Conservation (phyloP, 2,888 invertebrate species). For the Crematogaster levior region DNA sequence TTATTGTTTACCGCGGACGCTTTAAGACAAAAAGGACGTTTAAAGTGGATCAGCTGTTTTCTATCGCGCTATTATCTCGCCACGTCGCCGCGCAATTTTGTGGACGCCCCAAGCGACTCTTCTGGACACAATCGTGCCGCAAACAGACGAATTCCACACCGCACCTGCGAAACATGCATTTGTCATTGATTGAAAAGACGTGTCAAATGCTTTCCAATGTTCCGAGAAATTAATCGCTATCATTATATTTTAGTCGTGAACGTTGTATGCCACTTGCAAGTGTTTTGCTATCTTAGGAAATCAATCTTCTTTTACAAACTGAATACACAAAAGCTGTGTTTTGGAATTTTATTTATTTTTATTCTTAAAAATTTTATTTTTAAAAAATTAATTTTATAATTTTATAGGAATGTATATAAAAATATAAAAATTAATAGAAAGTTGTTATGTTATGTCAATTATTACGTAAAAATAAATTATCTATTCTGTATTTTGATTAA, state of each 20-base stretch:
- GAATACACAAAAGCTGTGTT: background rate
- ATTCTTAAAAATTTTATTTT: no score
- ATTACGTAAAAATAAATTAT: background rate
- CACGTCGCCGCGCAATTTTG: conserved; percentile 41
- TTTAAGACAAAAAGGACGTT: conserved; percentile 76
- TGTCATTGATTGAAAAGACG: no score
- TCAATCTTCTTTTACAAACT: background rate
- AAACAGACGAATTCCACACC: conserved; percentile 32
- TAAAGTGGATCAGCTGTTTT: conserved; percentile 75
- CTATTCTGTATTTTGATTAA: background rate
- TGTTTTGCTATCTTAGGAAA: background rate
- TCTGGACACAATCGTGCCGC: conserved; percentile 52
- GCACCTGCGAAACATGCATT: conserved; percentile 13
- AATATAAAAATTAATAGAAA: conserved; percentile 1
- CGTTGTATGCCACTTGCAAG: background rate
- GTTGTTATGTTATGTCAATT: background rate
- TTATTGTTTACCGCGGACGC: conserved; percentile 72
- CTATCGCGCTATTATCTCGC: conserved; percentile 63
- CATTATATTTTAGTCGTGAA: background rate
- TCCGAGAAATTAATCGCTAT: conserved; percentile 24
- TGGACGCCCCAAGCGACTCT: conserved; percentile 41
- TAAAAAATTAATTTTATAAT: no score
- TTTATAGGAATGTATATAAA: background rate
- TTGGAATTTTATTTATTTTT: background rate
- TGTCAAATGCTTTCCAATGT: conserved; percentile 18